Base-by-base conservation (phyloP, 1,140 invertebrate species). In the Tetragonula clypearis region DNA sequence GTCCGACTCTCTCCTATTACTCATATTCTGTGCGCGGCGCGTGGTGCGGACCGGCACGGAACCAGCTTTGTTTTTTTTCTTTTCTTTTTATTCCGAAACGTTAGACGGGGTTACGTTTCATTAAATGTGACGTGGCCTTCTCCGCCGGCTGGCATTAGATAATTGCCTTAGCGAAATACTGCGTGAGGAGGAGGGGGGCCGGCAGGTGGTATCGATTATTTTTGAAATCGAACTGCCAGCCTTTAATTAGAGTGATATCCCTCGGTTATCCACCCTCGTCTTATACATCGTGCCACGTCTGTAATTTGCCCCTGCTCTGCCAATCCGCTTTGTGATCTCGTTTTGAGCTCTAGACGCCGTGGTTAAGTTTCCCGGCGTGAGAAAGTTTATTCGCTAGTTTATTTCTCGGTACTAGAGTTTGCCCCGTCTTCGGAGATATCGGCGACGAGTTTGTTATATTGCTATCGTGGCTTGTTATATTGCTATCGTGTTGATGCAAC, bases 1-100 rank as follows among this genome's bases (percentile, higher is more conserved):
- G 78, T 35, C 69, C 58, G 62, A 21, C 56, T 65, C 83, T 62
- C 56, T 71, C 88, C 89, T 92, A 93, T 94, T 94, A 94, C 93
- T 94, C 92, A 94, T 94, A 94, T 93, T 89, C 92, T 91, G 75
- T 90, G 82, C 79, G 88, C 62, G 69, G 56, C 76, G 86, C 87
- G 88, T 90, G 90, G 79, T 80, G 83, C 75, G 79, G 62, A 68
- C 80, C 79, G 77, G 17, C 35, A 58, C 68, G 65, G 19, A 23
- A 83, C 65, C 80, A 82, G 21, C 75, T 75, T 85, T 90, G 85
- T 90, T 90, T 90, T 49, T 5, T 41, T 41, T 41, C 6, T 6
- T 41, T 6, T 41, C 3, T 6, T 41, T 49, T 49, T 8, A 0
- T 8, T 49, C 88, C 80, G 87, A 88, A 91, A 91, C 78, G 23